Base-by-base conservation (phyloP, 2,113 vertebrate species). In the Struthio camelus region DNA sequence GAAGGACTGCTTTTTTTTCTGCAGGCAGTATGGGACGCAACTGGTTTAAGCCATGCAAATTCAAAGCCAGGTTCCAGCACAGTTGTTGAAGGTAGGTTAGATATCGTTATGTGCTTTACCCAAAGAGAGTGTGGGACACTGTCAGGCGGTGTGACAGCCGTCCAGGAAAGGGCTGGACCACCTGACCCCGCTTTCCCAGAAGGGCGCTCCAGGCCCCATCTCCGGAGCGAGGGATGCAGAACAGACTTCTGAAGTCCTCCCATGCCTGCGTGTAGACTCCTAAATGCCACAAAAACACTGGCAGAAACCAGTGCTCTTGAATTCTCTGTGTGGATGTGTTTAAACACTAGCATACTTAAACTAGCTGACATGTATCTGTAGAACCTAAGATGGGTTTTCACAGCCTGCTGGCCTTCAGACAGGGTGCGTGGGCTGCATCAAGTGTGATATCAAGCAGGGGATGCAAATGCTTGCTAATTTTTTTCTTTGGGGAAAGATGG, bases 361-460 rank as follows among this genome's bases (percentile, higher is more conserved):
- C 56, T 83, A 67, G 64, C 64, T 87, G 44, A 56, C 61, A 27
- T 9, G 19, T 53, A 44, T 78, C 81, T 86, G 14, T 79, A 51
- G 23, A 77, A n/a, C 36, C 62, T 56, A 80, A 92, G 89, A 96
- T 34, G 64, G 28, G 8, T 58, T 92, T 90, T 84, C 40, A 84
- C 56, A 89, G 62, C 44, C 82, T 71, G 23, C 19, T 89, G 81
- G 56, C 77, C 77, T 94, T 67, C 42, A 46, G 46, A 46, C 30
- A 48, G 44, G 18, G 27, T 61, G 71, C 17, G 51, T 59, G 75
- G 72, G 81, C 61, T 86, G 61, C 42, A 59, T 61, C 38, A 62
- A 70, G 80, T 23, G 12, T 27, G 14, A 54, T 70, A 75, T 64
- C 69, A 61, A 80, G n/a, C 46, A 66, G 7, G 22, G 27, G 34